Conservation (phyloP, 2,888 invertebrate genomes). For the Aelia acuminata region DNA sequence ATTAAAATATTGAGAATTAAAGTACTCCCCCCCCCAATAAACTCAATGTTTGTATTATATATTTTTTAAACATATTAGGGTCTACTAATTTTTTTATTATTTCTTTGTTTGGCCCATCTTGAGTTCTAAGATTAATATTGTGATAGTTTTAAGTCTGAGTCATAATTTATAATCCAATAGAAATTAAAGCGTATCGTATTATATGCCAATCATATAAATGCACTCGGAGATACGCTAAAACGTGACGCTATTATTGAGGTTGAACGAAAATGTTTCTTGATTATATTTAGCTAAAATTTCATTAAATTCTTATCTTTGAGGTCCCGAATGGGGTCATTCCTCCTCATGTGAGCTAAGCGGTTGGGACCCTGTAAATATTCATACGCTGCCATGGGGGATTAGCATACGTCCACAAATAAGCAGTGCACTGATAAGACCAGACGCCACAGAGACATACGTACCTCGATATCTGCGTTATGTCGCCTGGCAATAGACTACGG, state of each 20-base stretch:
- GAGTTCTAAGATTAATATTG: too few relatives aligned
- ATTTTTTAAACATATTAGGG: too few relatives aligned
- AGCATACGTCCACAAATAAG: neutral
- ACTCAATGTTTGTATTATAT: too few relatives aligned
- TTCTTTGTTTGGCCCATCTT: too few relatives aligned
- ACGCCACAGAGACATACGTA: constrained; percentile 22
- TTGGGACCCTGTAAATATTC: neutral
- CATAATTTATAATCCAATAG: too few relatives aligned
- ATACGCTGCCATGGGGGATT: neutral
- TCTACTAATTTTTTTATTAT: too few relatives aligned
- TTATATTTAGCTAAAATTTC: neutral
- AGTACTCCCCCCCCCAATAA: too few relatives aligned
- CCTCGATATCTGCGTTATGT: constrained; percentile 32
- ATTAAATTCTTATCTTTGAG: neutral
- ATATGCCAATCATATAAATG: neutral
- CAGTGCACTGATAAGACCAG: constrained; percentile 38
- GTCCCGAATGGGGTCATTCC: neutral
- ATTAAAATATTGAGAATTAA: too few relatives aligned
- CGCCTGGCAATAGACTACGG: constrained; percentile 7
- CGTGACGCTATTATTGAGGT: neutral
- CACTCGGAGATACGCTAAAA: neutral
- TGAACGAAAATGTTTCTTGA: neutral
- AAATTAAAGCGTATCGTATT: neutral
- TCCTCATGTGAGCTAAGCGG: neutral
- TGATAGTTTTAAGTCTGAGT: too few relatives aligned